Percentiles rank a stretch among this genome's conserved stretches.
Conservation (phyloP, 1,140 invertebrate species). For the Xylocopa sonorina region DNA sequence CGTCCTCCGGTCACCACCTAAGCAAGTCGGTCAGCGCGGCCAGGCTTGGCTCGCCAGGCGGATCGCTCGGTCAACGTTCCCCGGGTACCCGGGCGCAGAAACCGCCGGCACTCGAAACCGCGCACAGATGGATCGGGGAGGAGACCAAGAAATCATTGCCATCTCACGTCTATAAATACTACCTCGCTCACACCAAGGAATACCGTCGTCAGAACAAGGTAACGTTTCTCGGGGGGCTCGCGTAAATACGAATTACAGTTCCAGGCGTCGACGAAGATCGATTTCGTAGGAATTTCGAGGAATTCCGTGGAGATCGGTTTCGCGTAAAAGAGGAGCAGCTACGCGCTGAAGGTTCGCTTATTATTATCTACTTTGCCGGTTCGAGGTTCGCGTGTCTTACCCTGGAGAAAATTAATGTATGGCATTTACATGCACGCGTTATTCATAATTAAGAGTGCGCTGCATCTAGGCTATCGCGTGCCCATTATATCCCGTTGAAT, state of each 20-base stretch:
- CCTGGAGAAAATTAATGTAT: background rate
- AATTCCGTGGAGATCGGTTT: no score
- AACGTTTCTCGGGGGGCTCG: no score
- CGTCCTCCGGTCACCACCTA: constrained; percentile 59
- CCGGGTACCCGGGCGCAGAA: constrained; percentile 67
- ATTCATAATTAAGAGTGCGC: constrained; percentile 26
- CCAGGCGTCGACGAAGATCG: no score
- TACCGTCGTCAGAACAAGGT: constrained; percentile 84
- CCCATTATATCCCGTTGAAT: constrained; percentile 12
- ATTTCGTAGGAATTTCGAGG: no score
- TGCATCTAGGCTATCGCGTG: background rate
- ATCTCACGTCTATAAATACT: constrained; percentile 87
- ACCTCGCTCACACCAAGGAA: constrained; percentile 83
- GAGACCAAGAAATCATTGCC: constrained; percentile 85
- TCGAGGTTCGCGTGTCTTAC: background rate
- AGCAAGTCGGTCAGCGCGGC: constrained; percentile 72
- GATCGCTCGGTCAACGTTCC: constrained; percentile 70
- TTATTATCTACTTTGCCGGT: background rate
- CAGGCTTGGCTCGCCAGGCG: constrained; percentile 73
- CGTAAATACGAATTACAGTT: no score
- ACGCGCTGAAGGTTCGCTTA: no score
- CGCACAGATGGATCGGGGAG: constrained; percentile 86
- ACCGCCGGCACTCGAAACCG: constrained; percentile 70
- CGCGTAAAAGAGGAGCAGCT: no score
- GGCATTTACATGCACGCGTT: constrained; percentile 2